These are phyloP conservation scores for Tichodroma muraria DNA, from an alignment of 2,113 vertebrate species.

Conservation along the genomic window DNA sequence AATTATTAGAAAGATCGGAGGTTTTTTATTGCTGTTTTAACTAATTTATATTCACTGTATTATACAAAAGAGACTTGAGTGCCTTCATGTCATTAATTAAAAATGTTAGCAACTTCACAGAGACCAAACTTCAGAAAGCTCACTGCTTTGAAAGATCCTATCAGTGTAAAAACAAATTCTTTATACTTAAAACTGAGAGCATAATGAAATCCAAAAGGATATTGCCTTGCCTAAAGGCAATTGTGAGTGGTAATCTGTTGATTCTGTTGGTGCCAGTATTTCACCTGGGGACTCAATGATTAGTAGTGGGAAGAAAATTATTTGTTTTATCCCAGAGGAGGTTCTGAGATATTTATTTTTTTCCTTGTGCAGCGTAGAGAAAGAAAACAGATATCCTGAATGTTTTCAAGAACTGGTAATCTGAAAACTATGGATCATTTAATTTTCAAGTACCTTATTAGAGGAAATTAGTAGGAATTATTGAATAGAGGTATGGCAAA, in stretches of 20 bases:
- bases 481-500: not conserved
- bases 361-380: not conserved
- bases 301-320: constrained; percentile 4
- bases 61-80: not conserved
- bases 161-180: constrained; percentile 38
- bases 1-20: not conserved
- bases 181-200: constrained; percentile 26
- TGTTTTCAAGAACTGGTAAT: not conserved
- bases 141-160: constrained; percentile 34
- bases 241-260: constrained; percentile 9
- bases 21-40: not conserved
- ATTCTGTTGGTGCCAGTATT: constrained; percentile 30
- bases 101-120: constrained; percentile 42
- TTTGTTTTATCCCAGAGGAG: constrained; percentile 22
- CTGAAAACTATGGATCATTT: not conserved
- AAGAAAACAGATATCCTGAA: not conserved
- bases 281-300: not conserved
- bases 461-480: not conserved
- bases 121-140: constrained; percentile 29
- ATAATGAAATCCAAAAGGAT: constrained; percentile 25
- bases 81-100: constrained; percentile 38
- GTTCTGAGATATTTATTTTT: not conserved
- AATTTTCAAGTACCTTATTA: not conserved
- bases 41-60: constrained; percentile 4
- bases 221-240: constrained; percentile 19